Evolutionary conservation across 2,888 invertebrate genomes (phyloP), one percentile per base, ranked within the genome.

Genomic region (Octonoba sinensis): DNA sequence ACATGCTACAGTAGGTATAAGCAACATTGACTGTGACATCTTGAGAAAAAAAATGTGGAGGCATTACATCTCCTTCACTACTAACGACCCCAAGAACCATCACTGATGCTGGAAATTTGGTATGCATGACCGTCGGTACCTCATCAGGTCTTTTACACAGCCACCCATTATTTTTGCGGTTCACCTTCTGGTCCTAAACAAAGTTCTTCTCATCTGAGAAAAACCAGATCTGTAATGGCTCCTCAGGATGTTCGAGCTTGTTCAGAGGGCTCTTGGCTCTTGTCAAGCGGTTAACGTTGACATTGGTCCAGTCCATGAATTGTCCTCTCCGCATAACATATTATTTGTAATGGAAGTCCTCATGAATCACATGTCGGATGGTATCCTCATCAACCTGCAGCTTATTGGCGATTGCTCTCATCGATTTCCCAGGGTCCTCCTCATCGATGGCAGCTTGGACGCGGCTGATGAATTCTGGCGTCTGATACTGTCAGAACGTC

Each of bases 71-170:
- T 54, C 8, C 16, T 15, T 15, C 47, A 47, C 47, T 47, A 47
- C 47, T 47, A 47, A 47, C 54, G 0, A 54, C 54, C 6, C 22
- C 62, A 62, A 62, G 22, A n/a, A 20, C 22, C 62, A 62, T 62
- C 44, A 3, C 27, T 62, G 62, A 62, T 62, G 22, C 13, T 62
- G 62, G 62, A 62, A 62, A 62, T 54, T 54, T 54, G 18, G 54
- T 20, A 44, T 62, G 27, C 62, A 62, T 62, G 20, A 2, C 44
- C 62, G 62, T 1, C 15, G 22, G 62, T 62, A 13, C 22, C 44
- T 6, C 62, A n/a, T 11, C 13, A 36, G 11, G 6, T 0, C 11
- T 62, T 62, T 62, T 62, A 62, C 22, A 62, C 62, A 36, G 62
- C 22, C 62, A 62, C 4, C 62, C 3, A 62, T 62, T 11, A 11